A percentile compares a stretch with the other conserved stretches of the same genome.
These are phyloP conservation scores for Trichogramma dendrolimi DNA, from an alignment of 2,888 invertebrate species.

Conservation along the genomic window DNA sequence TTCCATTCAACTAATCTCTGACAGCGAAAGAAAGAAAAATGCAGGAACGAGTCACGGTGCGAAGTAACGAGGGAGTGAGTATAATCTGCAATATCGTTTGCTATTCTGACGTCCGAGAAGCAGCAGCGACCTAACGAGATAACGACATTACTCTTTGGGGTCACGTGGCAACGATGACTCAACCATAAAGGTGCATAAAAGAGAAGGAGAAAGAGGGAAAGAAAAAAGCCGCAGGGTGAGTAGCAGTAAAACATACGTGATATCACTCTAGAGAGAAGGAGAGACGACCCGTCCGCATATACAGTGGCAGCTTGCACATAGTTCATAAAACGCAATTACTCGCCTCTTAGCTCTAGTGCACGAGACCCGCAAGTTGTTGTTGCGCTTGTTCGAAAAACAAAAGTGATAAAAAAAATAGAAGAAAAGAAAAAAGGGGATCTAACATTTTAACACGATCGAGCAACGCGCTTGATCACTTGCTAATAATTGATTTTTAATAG, in stretches of 20 bases:
- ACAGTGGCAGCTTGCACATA: slow-evolving; percentile 20
- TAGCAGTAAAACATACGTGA: neutral
- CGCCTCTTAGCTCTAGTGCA: slow-evolving; percentile 9
- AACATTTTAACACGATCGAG: no score
- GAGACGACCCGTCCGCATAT: neutral
- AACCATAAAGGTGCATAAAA: neutral
- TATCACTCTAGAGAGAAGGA: slow-evolving; percentile 5
- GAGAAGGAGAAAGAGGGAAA: neutral
- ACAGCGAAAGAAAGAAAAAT: no score
- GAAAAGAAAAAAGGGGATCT: no score
- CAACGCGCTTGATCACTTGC: no score
- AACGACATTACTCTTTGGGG: slow-evolving; percentile 36
- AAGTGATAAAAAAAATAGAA: no score
- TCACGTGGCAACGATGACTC: slow-evolving; percentile 32
- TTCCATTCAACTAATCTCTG: no score
- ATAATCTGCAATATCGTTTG: no score
- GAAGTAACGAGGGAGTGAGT: no score
- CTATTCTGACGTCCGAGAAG: no score
- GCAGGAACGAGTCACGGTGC: no score
- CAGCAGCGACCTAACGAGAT: slow-evolving; percentile 33
- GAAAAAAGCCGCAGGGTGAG: neutral
- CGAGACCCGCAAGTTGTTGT: neutral
- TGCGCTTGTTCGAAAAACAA: no score
- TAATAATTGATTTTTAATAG: no score
- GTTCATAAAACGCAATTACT: slow-evolving; percentile 36